These are phyloP conservation scores for Creontiades dilutus DNA, from an alignment of 2,888 invertebrate species.

Conservation along the genomic window DNA sequence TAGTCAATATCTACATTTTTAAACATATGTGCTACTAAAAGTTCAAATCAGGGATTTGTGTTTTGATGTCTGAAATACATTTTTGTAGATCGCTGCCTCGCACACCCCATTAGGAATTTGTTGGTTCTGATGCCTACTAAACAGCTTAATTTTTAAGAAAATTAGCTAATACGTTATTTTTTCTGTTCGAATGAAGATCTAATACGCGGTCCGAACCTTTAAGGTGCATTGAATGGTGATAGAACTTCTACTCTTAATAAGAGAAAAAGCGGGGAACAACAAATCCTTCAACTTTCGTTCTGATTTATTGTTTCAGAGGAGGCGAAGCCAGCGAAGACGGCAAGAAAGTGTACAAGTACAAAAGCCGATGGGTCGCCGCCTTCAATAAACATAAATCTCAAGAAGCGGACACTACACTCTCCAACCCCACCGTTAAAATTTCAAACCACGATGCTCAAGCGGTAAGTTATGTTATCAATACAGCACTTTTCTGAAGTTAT, in stretches of 20 bases:
- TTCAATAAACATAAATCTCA: conserved; percentile 72
- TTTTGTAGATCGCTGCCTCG: too few relatives aligned
- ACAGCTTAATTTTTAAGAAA: too few relatives aligned
- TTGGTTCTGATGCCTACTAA: too few relatives aligned
- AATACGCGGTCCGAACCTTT: too few relatives aligned
- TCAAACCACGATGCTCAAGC: conserved; percentile 73
- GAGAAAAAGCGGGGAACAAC: not conserved
- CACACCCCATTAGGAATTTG: too few relatives aligned
- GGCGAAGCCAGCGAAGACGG: conserved; percentile 56
- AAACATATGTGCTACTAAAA: too few relatives aligned
- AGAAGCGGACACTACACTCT: conserved; percentile 57
- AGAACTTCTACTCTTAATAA: not conserved
- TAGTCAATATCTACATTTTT: too few relatives aligned
- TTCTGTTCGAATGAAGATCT: too few relatives aligned
- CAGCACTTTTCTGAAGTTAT: too few relatives aligned
- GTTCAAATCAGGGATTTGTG: too few relatives aligned
- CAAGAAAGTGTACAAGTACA: conserved; percentile 72
- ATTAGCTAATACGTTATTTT: too few relatives aligned
- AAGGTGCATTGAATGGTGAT: not conserved
- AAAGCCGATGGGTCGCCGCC: conserved; percentile 71
- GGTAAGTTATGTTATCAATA: conserved; percentile 40
- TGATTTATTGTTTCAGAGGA: conserved; percentile 61
- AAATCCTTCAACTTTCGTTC: not conserved
- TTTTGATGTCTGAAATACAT: too few relatives aligned
- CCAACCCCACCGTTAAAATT: conserved; percentile 72